Evolutionary conservation across 2,113 vertebrate species (phyloP), one percentile per base, ranked within the genome.

Genomic region (Pseudopipra pipra): DNA sequence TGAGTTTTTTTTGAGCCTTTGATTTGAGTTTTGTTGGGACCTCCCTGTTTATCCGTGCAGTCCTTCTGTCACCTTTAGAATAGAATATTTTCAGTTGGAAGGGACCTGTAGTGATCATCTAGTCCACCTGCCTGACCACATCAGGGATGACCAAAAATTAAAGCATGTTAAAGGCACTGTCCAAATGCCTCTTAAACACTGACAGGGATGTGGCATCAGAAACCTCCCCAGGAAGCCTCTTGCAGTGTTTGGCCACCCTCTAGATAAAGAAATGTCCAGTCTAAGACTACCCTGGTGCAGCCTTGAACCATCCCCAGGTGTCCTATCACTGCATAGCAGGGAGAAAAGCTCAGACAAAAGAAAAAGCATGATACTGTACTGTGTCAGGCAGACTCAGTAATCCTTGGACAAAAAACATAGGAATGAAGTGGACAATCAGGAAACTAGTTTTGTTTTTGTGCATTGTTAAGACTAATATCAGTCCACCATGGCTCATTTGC

Each of bases 321-420:
- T 72, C 8, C 22, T 23, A 1, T 20, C 51, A 14, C 39, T 43
- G 19, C 33, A 78, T 5, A 5, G 2, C 9, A 4, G 0, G 1
- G 12, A 72, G 25, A 56, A 68, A 30, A 52, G 4, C 8, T n/a
- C 30, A 27, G 12, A 25, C 3, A 21, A 27, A 43, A 62, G 16
- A 56, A 61, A 52, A 71, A 44, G 7, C 8, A 35, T 63, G 12
- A 39, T 44, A 61, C 2, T 25, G 3, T 47, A 8, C 13, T 90
- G 35, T 35, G 28, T 8, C 33, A 37, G 16, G 20, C 9, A 37
- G 5, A 18, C 3, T 84, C 58, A 59, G 33, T 11, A 83, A n/a
- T 14, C 24, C 44, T 59, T 23, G 35, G 52, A 44, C 14, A 76
- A 80, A 23, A 55, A 90, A 59, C 11, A 23, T 3, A 73, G 44